phyloP scores from a whole-genome alignment of 2,888 invertebrate species.

The Eudemis profundana region DNA sequence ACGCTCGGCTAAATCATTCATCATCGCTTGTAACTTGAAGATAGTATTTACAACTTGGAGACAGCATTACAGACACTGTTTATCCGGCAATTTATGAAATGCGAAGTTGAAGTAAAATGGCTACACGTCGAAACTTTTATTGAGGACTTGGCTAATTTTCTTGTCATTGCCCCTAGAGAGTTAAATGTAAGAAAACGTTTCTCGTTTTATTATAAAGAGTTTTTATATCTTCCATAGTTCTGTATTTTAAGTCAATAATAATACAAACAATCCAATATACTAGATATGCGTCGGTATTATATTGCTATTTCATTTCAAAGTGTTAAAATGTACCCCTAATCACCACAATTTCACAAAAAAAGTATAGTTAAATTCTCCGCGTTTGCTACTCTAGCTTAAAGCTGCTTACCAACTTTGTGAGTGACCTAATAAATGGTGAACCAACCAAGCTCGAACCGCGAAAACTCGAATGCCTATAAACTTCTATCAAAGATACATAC shows the following conservation, averaged over 20 bases:
- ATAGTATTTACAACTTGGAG: conserved; percentile 15
- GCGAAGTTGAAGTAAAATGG: conserved; percentile 28
- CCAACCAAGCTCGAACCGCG: too few species aligned
- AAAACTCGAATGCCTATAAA: too few species aligned
- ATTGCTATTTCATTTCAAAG: too few species aligned
- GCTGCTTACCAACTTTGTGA: too few species aligned
- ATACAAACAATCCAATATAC: too few species aligned
- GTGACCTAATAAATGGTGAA: too few species aligned
- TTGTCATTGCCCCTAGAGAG: not conserved
- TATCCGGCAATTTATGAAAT: conserved; percentile 33
- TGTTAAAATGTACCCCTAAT: too few species aligned
- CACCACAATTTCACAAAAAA: too few species aligned
- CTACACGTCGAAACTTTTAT: conserved; percentile 10
- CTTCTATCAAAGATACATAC: too few species aligned
- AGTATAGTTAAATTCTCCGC: too few species aligned
- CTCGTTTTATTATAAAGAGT: not conserved
- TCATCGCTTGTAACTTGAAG: conserved; percentile 44
- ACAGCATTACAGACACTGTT: conserved; percentile 34
- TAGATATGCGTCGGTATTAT: too few species aligned
- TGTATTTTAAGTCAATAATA: not conserved
- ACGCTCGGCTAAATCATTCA: conserved; percentile 47
- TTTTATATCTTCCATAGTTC: not conserved
- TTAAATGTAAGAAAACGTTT: not conserved
- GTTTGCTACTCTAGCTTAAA: too few species aligned
- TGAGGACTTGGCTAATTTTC: not conserved